A percentile compares a stretch with the other conserved stretches of the same genome.
Evolutionary conservation across 2,888 invertebrate genomes (phyloP).

Genomic region (Itoplectis maculator): DNA sequence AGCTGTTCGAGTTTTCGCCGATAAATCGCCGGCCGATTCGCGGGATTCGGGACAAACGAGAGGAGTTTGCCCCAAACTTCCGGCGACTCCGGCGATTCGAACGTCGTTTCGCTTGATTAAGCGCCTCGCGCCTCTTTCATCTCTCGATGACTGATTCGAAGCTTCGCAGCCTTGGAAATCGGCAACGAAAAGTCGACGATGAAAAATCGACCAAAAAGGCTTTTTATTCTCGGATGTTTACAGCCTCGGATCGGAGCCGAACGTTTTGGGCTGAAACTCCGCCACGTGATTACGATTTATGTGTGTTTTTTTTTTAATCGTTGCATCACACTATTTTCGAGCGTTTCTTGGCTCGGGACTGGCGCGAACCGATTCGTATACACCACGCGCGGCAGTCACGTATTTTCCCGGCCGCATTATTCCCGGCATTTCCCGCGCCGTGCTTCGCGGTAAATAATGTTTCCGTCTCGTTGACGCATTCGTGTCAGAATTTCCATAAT

Average conservation of each 20-base stretch:
- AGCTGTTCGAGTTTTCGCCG: background rate
- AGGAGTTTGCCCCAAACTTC: background rate
- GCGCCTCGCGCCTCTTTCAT: background rate
- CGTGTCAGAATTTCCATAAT: slow-evolving; percentile 17
- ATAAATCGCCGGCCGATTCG: slow-evolving; percentile 13
- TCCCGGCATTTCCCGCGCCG: background rate
- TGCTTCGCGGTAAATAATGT: slow-evolving; percentile 5
- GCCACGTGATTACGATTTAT: too few species aligned
- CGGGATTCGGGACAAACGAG: background rate
- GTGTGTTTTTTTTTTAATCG: too few species aligned
- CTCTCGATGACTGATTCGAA: background rate
- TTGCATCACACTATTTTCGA: too few species aligned
- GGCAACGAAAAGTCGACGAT: too few species aligned
- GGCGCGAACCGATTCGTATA: too few species aligned
- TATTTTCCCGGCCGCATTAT: background rate
- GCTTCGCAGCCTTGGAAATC: too few species aligned
- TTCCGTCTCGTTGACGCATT: slow-evolving; percentile 4
- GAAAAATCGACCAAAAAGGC: too few species aligned
- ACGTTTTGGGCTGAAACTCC: too few species aligned
- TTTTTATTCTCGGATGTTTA: too few species aligned
- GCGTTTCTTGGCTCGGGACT: background rate
- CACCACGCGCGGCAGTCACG: background rate
- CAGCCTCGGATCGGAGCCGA: background rate
- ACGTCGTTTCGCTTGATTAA: slow-evolving; percentile 11
- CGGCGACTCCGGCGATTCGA: slow-evolving; percentile 8